Conservation (phyloP, 2,888 invertebrate species). For the Pelosia muscerda region DNA sequence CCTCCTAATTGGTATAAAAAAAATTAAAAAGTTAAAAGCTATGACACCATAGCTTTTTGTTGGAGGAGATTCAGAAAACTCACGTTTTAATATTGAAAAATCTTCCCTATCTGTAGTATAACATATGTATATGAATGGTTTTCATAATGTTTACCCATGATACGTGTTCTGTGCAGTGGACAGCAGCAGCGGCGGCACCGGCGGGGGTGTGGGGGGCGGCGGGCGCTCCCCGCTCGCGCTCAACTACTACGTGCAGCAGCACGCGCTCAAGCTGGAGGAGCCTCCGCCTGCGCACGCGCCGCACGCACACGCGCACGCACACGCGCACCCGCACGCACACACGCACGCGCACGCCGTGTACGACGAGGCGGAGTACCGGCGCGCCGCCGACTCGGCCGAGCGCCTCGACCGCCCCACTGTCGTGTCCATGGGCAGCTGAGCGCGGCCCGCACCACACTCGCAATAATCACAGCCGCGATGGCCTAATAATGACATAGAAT, state of each 20-base stretch:
- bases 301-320: constrained; percentile 47
- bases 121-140: neutral
- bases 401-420: constrained; percentile 84
- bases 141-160: neutral
- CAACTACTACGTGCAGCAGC: constrained; percentile 74
- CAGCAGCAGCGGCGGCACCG: constrained; percentile 49
- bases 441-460: constrained; percentile 48
- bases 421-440: constrained; percentile 84
- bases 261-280: constrained; percentile 75
- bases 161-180: constrained; percentile 10
- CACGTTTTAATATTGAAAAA: too few species aligned
- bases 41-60: too few species aligned
- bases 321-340: constrained; percentile 54
- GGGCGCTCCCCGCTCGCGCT: constrained; percentile 65
- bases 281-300: constrained; percentile 62
- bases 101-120: neutral
- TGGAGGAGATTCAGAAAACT: too few species aligned
- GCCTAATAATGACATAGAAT: constrained; percentile 60
- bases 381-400: constrained; percentile 55
- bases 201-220: constrained; percentile 52
- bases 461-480: constrained; percentile 6
- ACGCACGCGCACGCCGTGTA: constrained; percentile 43
- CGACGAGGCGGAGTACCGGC: constrained; percentile 67
- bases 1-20: too few species aligned
- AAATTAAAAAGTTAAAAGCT: too few species aligned